A percentile compares a stretch with the other conserved stretches of the same genome.
These are phyloP conservation scores for Stenotaenia linearis DNA, from an alignment of 2,888 invertebrate genomes.

Conservation along the genomic window DNA sequence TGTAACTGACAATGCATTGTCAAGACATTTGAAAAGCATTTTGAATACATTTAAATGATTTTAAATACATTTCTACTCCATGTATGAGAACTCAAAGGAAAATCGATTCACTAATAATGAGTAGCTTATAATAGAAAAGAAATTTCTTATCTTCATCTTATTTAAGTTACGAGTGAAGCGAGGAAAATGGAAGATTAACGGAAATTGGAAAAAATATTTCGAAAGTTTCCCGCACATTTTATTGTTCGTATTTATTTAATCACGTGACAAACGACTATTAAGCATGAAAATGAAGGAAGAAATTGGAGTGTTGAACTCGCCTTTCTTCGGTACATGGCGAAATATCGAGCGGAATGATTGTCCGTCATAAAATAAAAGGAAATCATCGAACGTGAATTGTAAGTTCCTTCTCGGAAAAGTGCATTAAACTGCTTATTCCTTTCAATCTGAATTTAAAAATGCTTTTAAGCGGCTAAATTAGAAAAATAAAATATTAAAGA, in stretches of 20 bases:
- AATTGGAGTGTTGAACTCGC: not conserved
- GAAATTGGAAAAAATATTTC: not conserved
- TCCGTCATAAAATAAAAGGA: not conserved
- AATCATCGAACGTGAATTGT: conserved; percentile 2
- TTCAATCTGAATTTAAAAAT: no score
- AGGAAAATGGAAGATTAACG: no score
- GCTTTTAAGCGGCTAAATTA: no score
- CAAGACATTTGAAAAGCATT: no score
- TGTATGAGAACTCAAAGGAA: no score
- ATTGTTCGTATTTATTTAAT: not conserved
- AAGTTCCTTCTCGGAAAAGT: not conserved
- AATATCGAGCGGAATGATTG: conserved; percentile 14
- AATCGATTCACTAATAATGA: no score
- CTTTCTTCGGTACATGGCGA: not conserved
- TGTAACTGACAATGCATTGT: no score
- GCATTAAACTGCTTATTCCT: not conserved
- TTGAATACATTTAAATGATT: no score
- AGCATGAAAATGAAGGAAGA: not conserved
- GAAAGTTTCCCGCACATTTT: not conserved
- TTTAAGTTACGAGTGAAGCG: not conserved
- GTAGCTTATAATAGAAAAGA: no score
- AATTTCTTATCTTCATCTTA: no score
- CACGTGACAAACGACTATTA: not conserved
- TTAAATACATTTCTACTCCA: no score
- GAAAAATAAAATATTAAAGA: no score